These are phyloP conservation scores for Psilopogon haemacephalus DNA, from an alignment of 2,113 vertebrate genomes.

Conservation along the genomic window DNA sequence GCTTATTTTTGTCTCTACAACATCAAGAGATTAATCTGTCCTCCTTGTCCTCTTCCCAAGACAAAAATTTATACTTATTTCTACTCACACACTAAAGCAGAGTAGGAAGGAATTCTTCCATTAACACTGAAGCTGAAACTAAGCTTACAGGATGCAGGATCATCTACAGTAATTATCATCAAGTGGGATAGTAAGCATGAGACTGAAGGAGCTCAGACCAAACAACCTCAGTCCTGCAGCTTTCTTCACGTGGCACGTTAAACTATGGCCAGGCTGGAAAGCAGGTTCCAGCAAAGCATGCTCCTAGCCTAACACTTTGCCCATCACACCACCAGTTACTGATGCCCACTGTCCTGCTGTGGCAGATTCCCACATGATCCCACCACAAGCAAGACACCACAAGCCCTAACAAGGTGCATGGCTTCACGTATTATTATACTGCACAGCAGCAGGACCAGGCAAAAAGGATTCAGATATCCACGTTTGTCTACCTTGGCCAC, in stretches of 20 bases:
- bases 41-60: background rate
- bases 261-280: background rate
- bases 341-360: background rate
- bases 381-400: background rate
- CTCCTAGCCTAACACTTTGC: background rate
- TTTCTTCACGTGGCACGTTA: background rate
- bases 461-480: background rate
- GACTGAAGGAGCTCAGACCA: background rate
- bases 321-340: background rate
- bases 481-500: background rate
- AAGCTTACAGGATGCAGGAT: background rate
- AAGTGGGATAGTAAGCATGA: background rate
- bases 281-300: background rate
- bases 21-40: background rate
- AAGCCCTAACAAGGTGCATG: background rate
- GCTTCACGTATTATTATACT: rapidly evolving
- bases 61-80: background rate
- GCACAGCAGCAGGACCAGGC: background rate
- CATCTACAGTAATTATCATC: background rate
- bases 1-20: background rate
- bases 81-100: background rate
- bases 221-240: background rate
- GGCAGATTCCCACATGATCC: background rate
- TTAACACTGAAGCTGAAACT: background rate
- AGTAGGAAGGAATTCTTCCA: background rate